Evolutionary conservation across 1,140 invertebrate species (phyloP), one percentile per base, ranked within the genome.

Genomic region (Aricia agestis): DNA sequence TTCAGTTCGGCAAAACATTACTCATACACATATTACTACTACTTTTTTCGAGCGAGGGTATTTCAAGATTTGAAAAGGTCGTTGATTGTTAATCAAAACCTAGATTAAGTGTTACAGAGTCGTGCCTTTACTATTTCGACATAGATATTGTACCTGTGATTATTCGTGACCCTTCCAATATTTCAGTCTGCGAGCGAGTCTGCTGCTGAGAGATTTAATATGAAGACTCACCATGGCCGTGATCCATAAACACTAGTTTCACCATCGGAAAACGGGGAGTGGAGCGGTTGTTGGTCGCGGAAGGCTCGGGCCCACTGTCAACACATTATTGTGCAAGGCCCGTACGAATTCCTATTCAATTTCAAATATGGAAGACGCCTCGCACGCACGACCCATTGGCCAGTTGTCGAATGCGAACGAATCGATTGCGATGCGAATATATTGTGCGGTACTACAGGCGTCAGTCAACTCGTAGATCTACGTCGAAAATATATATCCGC

Each of bases 321-420:
- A 73, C 57, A 80, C 82, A 91, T 89, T 87, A 87, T 82, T 84
- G 83, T 86, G 89, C 87, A 85, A 81, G 82, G 74, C 83, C 78
- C 85, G 86, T 89, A 82, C 84, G 78, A 82, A 78, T 76, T 79
- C 76, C 87, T 79, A 89, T 90, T 90, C 87, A 87, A 90, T 90
- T 90, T 85, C 89, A 85, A 82, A 90, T 90, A 91, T 84, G 89
- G 86, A 79, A 84, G 72, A 78, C 73, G 80, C 76, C 84, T 82
- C 79, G 82, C 84, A 82, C 82, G 84, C 85, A 84, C 83, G 80
- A 82, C 72, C 74, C 78, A 82, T 84, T 84, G 80, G 78, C 78
- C 81, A 75, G 76, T 81, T 78, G 79, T 78, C 76, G 74, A 75
- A 78, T 79, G 78, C 73, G 73, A 82, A 82, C 72, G 58, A 81